A percentile compares a stretch with the other conserved stretches of the same genome.
These are phyloP conservation scores for Acrocephalus arundinaceus DNA, from an alignment of 2,113 vertebrate species.

Conservation along the genomic window DNA sequence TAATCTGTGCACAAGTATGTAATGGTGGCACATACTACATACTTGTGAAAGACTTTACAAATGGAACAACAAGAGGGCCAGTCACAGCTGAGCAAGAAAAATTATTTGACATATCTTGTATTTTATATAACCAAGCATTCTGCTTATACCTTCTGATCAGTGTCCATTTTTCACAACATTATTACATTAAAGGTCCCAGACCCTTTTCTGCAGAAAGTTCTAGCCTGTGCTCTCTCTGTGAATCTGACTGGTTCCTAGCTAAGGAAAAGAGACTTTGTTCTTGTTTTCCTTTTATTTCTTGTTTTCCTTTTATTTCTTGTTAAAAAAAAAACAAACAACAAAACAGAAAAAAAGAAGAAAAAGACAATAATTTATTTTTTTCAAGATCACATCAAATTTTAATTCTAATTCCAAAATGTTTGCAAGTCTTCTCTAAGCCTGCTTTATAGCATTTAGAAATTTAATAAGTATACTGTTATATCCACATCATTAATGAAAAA, in stretches of 20 bases:
- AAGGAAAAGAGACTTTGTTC: background rate
- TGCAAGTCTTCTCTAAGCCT: background rate
- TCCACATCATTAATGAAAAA: background rate
- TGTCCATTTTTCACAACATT: background rate
- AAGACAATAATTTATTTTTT: background rate
- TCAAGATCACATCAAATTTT: background rate
- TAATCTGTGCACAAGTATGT: background rate
- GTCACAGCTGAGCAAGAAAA: background rate
- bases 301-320: background rate
- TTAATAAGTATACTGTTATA: background rate
- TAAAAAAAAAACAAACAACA: background rate
- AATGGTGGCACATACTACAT: accelerated
- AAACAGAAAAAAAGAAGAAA: background rate
- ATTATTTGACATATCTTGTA: background rate
- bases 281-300: background rate
- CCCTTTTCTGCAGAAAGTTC: background rate
- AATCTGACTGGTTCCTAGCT: background rate
- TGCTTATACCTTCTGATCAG: background rate
- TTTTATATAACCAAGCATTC: background rate
- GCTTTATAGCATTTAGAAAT: background rate
- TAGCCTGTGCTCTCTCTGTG: background rate
- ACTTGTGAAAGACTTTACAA: background rate
- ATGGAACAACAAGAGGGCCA: background rate
- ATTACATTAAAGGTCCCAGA: background rate
- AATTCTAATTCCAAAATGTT: background rate